Evolutionary conservation across 2,888 invertebrate genomes (phyloP).

Genomic region (Tetropium fuscum): DNA sequence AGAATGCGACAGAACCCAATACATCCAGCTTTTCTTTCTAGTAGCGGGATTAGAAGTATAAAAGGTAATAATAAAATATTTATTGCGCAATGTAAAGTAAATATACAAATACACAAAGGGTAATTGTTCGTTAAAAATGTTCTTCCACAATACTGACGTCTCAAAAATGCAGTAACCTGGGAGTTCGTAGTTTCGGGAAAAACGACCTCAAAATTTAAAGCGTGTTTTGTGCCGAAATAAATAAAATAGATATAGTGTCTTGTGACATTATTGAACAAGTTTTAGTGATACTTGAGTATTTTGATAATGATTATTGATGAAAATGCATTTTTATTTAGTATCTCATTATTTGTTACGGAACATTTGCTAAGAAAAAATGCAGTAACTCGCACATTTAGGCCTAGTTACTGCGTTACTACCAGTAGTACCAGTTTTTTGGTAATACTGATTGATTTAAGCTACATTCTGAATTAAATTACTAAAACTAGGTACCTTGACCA

Average conservation of each 20-base stretch:
- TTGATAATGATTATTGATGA: constrained; percentile 5
- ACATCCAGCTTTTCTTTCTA: too few relatives aligned
- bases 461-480: constrained; percentile 1
- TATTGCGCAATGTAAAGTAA: too few relatives aligned
- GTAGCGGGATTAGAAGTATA: too few relatives aligned
- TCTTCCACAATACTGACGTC: too few relatives aligned
- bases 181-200: background rate
- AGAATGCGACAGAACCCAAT: too few relatives aligned
- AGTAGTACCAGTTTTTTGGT: background rate
- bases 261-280: constrained; percentile 1
- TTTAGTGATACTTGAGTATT: constrained; percentile 3
- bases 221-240: background rate
- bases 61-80: too few relatives aligned
- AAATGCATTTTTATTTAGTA: background rate
- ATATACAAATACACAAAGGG: too few relatives aligned
- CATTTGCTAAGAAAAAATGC: constrained; percentile 7
- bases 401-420: background rate
- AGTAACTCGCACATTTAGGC: constrained; percentile 6
- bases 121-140: too few relatives aligned
- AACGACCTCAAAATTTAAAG: background rate
- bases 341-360: background rate
- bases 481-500: constrained; percentile 1
- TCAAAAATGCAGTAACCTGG: too few relatives aligned
- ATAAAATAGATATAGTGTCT: background rate
- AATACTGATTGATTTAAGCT: background rate